Evolutionary conservation across 1,140 invertebrate genomes (phyloP), one percentile per base, ranked within the genome.

Genomic region (Phocides pigmalion): DNA sequence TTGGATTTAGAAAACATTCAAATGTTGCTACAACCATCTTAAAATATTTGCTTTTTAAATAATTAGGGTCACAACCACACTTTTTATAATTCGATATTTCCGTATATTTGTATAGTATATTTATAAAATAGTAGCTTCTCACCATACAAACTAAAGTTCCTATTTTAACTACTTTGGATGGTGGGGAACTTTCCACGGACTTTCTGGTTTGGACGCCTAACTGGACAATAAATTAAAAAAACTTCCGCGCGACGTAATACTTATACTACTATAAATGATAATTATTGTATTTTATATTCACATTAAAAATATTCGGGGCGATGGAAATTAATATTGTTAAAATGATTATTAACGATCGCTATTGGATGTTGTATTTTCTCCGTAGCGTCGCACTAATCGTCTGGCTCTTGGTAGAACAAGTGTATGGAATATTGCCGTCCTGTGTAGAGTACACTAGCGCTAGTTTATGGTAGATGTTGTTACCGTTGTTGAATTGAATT

Each of bases 241-340:
- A 58, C 53, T 4, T 44, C 54, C 54, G 54, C 54, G 54, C 54
- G 54, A 58, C 54, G n/a, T n/a, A n/a, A n/a, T n/a, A n/a, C 54
- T 44, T 32, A 22, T 51, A 51, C n/a, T 42, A 12, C 17, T 16
- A 58, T 28, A 28, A 58, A 44, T 47, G 41, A 58, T 58, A 46
- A 58, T 42, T 16, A 59, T 9, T 47, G 54, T 59, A 59, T 47
- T 59, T 59, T 59, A 59, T 59, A 59, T 59, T 59, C 54, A 59
- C 42, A 32, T 35, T 59, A 28, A 32, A n/a, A 58, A 58, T 44
- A 44, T 32, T 58, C 12, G 41, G 37, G 54, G 39, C 39, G 54
- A 44, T 17, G 54, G 39, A 58, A 58, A 44, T 58, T 44, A 42
- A 46, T 58, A 58, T 58, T 58, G 54, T 12, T 20, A 16, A 59